phyloP scores from a whole-genome alignment of 2,113 vertebrate species.

The Chloebia gouldiae region DNA sequence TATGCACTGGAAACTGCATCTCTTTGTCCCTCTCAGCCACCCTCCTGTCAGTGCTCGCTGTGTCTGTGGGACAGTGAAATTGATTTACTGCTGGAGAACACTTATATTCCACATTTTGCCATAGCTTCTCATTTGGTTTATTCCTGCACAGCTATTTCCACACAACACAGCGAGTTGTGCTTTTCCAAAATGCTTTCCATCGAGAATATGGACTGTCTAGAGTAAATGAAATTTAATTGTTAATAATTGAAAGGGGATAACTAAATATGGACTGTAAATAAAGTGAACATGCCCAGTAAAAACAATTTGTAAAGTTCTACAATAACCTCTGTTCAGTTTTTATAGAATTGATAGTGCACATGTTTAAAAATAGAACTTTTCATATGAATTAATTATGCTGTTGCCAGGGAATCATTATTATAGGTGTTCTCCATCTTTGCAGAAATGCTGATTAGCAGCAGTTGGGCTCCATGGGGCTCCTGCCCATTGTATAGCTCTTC shows the following conservation, averaged over 20 bases:
- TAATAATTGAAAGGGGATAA: neutral
- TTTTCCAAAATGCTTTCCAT: neutral
- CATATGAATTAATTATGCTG: slow-evolving; percentile 11
- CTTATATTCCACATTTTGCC: neutral
- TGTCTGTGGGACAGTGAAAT: neutral
- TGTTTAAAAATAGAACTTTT: slow-evolving; percentile 15
- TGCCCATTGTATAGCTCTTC: neutral
- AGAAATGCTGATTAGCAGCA: slow-evolving; percentile 41
- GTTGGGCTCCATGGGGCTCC: neutral
- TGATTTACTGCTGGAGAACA: slow-evolving; percentile 26
- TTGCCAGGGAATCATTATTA: neutral
- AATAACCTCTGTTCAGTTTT: neutral
- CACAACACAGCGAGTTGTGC: neutral
- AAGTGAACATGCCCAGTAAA: neutral
- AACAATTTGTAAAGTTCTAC: neutral
- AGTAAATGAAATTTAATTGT: neutral
- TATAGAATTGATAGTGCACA: neutral
- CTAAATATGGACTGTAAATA: neutral
- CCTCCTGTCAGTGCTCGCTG: neutral
- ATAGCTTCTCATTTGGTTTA: neutral
- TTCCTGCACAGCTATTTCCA: neutral
- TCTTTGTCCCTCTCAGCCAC: neutral
- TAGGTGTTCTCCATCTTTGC: neutral
- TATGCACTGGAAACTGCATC: neutral
- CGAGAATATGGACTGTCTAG: neutral